Base-by-base conservation (phyloP, 2,797 vertebrate species). In the Botia kubotai region DNA sequence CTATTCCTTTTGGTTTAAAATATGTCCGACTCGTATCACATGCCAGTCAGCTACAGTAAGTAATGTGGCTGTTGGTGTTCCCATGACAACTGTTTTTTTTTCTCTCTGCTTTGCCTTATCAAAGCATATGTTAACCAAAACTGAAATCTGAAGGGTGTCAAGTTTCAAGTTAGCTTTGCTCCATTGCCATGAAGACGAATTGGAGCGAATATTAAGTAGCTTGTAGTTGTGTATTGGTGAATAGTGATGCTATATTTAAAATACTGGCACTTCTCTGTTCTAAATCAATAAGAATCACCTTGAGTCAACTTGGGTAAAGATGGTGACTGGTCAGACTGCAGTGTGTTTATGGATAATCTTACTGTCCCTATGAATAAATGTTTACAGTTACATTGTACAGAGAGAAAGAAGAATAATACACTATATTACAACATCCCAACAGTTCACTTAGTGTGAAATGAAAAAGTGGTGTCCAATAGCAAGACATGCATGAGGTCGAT, bases 391-490 rank as follows among this genome's bases (percentile, higher is more conserved):
- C 66, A 74, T 80, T 55, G 10, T 60, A 57, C 58, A 65, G 26
- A 12, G 5, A 80, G 71, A 67, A 21, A 48, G 66, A 48, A 60
- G 66, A 48, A 60, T 67, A 73, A 73, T 80, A 71, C 53, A 73
- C 62, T 74, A 68, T 74, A 80, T 80, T 74, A 67, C 62, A 68
- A 6, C 62, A 74, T 80, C 79, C 79, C 79, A 80, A 80, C 21
- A 68, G 79, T 39, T 63, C 71, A 74, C 71, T 80, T 80, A 68
- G 62, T 39, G 17, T 10, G 8, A 58, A 80, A 80, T 74, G 63
- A 80, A 74, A 80, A 74, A 50, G 63, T 48, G 62, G n/a, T 12
- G 50, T 80, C 39, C 4, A 13, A 80, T 72, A 79, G 68, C 50
- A 52, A 71, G 69, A 43, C 69, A 65, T 80, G 17, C 74, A 48